Evolutionary conservation across 2,888 invertebrate genomes (phyloP), one percentile per base, ranked within the genome.

Genomic region (Dolichopus griseipennis): DNA sequence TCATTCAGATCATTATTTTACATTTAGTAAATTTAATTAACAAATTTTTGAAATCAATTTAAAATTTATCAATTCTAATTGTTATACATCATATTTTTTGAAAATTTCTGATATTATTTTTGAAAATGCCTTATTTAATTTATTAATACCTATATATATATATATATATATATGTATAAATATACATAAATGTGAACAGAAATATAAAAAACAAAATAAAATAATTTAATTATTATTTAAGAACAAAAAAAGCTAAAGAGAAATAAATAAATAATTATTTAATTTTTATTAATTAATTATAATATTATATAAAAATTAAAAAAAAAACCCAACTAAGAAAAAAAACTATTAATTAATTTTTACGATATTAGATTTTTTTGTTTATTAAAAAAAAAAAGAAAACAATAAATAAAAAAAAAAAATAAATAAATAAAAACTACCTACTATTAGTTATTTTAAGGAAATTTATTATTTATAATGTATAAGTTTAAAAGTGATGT

Each of bases 341-440:
- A 52, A 43, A 9, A 52, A 52, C n/a, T 52, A 52, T 52, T 52
- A n/a, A 52, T 52, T 52, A 52, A 52, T 52, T 52, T 52, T 52
- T 52, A 52, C 52, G 52, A 52, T 52, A 52, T 52, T 52, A 52
- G 9, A 15, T 6, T 52, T 52, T 52, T 52, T 52, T 52, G 18
- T 18, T 52, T 52, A 52, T 52, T 52, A 52, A 18, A 52, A 37
- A 37, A 37, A 7, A 52, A 52, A 12, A 27, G 5, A 27, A 41
- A 41, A 5, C 3, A 15, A 15, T 12, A 52, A 52, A 9, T 52
- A 37, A 37, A 52, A 18, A 52, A 52, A 12, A 27, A 27, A 27
- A 41, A 41, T 12, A 41, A 15, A 15, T 12, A 52, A 52, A 9
- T 52, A 37, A 37, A 52, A 18, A 52, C 18, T 18, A 52, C n/a